Base-by-base conservation (phyloP, 1,140 invertebrate genomes). In the Cryptotermes secundus region DNA sequence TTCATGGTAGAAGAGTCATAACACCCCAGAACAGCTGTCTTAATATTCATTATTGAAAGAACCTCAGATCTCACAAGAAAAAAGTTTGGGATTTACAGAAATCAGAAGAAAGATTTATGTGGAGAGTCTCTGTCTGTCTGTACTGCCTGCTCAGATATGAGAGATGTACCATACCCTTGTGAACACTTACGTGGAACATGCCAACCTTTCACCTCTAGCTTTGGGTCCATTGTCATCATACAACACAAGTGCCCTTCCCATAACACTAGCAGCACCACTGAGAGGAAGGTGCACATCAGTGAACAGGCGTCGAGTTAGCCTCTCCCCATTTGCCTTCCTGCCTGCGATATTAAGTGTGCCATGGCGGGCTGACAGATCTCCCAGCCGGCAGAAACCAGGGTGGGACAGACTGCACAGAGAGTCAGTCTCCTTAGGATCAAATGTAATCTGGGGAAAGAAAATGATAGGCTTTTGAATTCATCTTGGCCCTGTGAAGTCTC, bases 191-290 rank as follows among this genome's bases (percentile, higher is more conserved):
- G 93, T 93, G 31, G 96, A 95, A 90, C 97, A 99, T 0, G 96
- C 96, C 87, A 99, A 91, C 86, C 97, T 90, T 88, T 97, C 95
- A 22, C 96, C 97, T 85, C 97, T 91, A 0, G 96, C 96, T 85
- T 95, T 93, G 2, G 97, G 97, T 7, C 96, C 96, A 88, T 95
- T 92, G 87, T 97, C 96, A 89, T 97, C 97, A 87, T 96, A 97
- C 79, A 99, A 93, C 0, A 98, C 96, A 45, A 99, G 88, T 31
- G 97, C 97, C 87, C 94, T 95, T 26, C 95, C 96, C 85, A 98
- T 87, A 85, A 98, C 93, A 82, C 92, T 93, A 85, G 93, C 89
- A 26, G 92, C 90, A 26, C 97, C 97, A 14, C 93, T 93, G 6
- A 99, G 89, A 10, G 97, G 94, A 34, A 98, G 88, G 87, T 94